phyloP scores from a whole-genome alignment of 2,888 invertebrate species.

The Drosophila helvetica region DNA sequence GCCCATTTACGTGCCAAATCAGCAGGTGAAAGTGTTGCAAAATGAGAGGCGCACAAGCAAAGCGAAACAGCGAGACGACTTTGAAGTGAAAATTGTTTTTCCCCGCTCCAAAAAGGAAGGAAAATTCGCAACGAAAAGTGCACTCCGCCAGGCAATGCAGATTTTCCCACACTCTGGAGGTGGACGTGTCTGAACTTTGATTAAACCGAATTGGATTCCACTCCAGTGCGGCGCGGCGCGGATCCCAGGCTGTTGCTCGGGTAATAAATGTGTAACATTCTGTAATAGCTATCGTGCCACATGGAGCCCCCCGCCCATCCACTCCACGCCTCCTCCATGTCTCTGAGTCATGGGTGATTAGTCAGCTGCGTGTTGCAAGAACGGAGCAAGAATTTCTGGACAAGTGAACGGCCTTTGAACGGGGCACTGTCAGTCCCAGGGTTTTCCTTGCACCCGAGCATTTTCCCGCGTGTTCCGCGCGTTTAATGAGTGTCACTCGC shows the following conservation, averaged over 20 bases:
- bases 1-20: slow-evolving; percentile 75
- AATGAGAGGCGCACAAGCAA: slow-evolving; percentile 39
- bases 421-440: background rate
- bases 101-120: slow-evolving; percentile 27
- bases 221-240: slow-evolving; percentile 19
- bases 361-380: slow-evolving; percentile 59
- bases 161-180: slow-evolving; percentile 49
- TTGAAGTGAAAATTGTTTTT: slow-evolving; percentile 66
- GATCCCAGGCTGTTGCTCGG: slow-evolving; percentile 12
- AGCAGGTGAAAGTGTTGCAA: slow-evolving; percentile 76
- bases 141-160: slow-evolving; percentile 18
- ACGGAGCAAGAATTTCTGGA: slow-evolving; percentile 50
- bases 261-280: slow-evolving; percentile 65
- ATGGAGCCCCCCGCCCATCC: background rate
- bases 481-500: slow-evolving; percentile 58
- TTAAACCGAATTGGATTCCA: slow-evolving; percentile 41
- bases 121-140: slow-evolving; percentile 21
- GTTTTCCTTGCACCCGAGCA: slow-evolving; percentile 17
- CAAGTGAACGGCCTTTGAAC: slow-evolving; percentile 36
- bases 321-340: background rate
- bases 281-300: slow-evolving; percentile 51
- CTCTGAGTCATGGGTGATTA: slow-evolving; percentile 72
- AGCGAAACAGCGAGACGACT: slow-evolving; percentile 36
- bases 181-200: slow-evolving; percentile 49
- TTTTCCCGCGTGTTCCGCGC: slow-evolving; percentile 49